Conservation (phyloP, 1,140 invertebrate species). For the Zaprionus inermis region DNA sequence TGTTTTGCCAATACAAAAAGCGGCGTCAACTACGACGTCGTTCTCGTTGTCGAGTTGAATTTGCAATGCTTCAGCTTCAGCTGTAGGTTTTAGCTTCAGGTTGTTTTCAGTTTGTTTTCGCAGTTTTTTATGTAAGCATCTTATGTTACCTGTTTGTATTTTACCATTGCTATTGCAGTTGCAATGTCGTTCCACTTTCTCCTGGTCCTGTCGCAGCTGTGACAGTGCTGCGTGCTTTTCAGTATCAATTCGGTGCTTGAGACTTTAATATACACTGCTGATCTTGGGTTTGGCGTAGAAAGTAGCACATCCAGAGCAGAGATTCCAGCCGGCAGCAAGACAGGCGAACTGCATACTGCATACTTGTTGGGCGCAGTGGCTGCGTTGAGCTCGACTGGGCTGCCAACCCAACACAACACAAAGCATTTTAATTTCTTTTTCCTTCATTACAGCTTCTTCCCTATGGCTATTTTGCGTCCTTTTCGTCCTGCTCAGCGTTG, state of each 20-base stretch:
- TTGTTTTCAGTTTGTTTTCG: conserved; percentile 61
- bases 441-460: conserved; percentile 78
- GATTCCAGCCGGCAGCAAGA: conserved; percentile 4
- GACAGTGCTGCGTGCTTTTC: conserved; percentile 10
- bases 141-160: conserved; percentile 54
- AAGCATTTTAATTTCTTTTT: conserved; percentile 82
- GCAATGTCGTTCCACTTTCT: conserved; percentile 3
- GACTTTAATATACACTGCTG: conserved; percentile 70
- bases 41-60: conserved; percentile 75
- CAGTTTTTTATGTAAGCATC: conserved; percentile 61
- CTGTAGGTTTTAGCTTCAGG: conserved; percentile 15
- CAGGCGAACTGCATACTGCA: neutral
- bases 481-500: conserved; percentile 24
- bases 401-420: conserved; percentile 61
- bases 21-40: conserved; percentile 65
- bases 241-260: conserved; percentile 41
- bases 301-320: conserved; percentile 49
- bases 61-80: conserved; percentile 69
- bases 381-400: conserved; percentile 19
- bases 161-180: conserved; percentile 16
- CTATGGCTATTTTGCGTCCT: conserved; percentile 71
- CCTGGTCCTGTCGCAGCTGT: neutral
- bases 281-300: conserved; percentile 58
- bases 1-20: conserved; percentile 79
- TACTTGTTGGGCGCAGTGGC: neutral